Base-by-base conservation (phyloP, 1,140 invertebrate genomes). In the Heliconius congener region DNA sequence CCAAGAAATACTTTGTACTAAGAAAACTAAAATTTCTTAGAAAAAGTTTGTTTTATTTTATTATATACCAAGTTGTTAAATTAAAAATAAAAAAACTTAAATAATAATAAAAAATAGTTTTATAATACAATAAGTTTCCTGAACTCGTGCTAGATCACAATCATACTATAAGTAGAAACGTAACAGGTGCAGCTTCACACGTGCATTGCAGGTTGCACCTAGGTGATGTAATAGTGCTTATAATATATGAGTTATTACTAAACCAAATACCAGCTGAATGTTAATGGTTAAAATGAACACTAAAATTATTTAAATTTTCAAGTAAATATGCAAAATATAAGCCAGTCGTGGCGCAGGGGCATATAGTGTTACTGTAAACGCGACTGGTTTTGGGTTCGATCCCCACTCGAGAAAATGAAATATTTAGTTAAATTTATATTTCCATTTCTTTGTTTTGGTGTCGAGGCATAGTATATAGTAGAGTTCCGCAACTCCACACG, bases 101-200 rank as follows among this genome's bases (percentile, higher is more conserved):
- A 23, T 23, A 23, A 23, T 23, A 23, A 23, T 23, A 23, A 23
- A 23, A 23, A 23, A 23, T 9, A 27, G 4, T 27, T 27, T 66
- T 66, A 11, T 66, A 66, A 30, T 13, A 30, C 60, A 30, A 16
- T 66, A 66, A 30, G 13, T 30, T 66, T 66, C 23, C 60, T 27
- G 60, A 16, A 66, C 4, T 30, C 60, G 18, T 16, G 8, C 23
- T 66, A 30, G 23, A 66, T 66, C 27, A 66, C 27, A 66, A 66
- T 66, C 60, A 27, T 9, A 66, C 27, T 66, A 66, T 34, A 55
- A 55, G 73, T 13, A 74, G 46, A 74, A 13, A 55, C 52, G 73
- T 74, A 74, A 74, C 73, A 74, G 73, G 73, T 74, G 73, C 73
- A 18, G 34, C 46, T 74, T 74, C 73, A 74, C 73, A 74, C 73